Percentiles rank a stretch among this genome's conserved stretches.
Evolutionary conservation across 2,888 invertebrate genomes (phyloP).

Genomic region (Stenotaenia linearis): DNA sequence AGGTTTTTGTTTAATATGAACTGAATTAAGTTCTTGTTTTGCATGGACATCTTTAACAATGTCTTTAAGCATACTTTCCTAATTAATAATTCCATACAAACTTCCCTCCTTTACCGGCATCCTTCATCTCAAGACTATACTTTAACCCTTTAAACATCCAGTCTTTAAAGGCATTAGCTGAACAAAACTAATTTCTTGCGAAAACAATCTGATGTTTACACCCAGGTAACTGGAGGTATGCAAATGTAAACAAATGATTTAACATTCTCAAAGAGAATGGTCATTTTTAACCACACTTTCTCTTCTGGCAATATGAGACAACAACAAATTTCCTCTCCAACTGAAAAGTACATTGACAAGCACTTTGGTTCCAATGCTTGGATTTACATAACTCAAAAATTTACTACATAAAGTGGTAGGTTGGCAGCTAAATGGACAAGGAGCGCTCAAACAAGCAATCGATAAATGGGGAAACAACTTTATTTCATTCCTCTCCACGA

Average conservation of each 20-base stretch:
- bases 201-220: no score
- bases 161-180: no score
- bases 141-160: no score
- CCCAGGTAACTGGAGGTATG: not conserved
- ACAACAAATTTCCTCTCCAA: not conserved
- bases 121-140: no score
- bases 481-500: not conserved
- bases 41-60: no score
- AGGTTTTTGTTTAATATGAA: no score
- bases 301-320: not conserved
- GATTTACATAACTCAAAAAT: slow-evolving; percentile 11
- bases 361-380: not conserved
- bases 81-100: no score
- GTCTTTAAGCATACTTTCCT: no score
- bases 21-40: no score
- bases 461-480: slow-evolving; percentile 1
- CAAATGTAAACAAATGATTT: not conserved
- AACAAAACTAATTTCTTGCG: no score
- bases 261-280: not conserved
- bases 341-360: not conserved
- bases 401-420: not conserved
- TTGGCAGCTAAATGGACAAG: slow-evolving; percentile 11
- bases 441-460: not conserved
- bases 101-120: no score
- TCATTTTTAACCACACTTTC: not conserved